Conservation (phyloP, 64 coral and sea anemone genomes). For the Acropora yongei region DNA sequence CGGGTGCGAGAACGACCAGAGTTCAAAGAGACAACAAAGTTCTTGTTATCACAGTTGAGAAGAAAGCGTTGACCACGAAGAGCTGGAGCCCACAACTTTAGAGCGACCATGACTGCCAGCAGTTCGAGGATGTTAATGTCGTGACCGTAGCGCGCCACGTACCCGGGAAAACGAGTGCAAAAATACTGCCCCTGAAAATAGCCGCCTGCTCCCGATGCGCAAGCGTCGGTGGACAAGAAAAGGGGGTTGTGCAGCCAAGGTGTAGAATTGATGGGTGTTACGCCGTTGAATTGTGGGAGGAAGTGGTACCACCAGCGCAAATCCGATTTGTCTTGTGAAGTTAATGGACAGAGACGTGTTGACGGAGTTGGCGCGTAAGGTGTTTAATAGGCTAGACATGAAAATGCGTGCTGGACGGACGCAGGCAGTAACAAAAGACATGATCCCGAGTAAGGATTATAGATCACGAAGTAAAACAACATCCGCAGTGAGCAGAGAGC, state of each 20-base stretch:
- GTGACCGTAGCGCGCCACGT: background rate
- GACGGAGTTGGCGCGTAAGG: background rate
- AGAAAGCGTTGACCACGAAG: background rate
- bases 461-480: background rate
- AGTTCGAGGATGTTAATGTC: constrained; percentile 15
- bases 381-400: background rate
- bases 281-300: background rate
- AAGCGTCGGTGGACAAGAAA: constrained; percentile 34
- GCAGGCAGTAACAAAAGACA: background rate
- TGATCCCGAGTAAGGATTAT: background rate
- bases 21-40: background rate
- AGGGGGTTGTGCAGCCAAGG: constrained; percentile 12
- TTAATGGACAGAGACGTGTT: background rate
- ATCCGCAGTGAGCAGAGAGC: background rate
- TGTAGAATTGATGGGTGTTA: constrained; percentile 13
- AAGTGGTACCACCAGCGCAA: constrained; percentile 8
- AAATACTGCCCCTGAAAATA: constrained; percentile 24
- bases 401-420: background rate
- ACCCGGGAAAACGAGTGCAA: constrained; percentile 10
- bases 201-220: background rate
- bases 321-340: background rate
- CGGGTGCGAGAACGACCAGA: constrained; percentile 5
- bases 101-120: constrained; percentile 7
- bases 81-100: background rate
- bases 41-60: constrained; percentile 24